Conservation (phyloP, 2,888 invertebrate genomes). For the Dryocosmus kuriphilus region DNA sequence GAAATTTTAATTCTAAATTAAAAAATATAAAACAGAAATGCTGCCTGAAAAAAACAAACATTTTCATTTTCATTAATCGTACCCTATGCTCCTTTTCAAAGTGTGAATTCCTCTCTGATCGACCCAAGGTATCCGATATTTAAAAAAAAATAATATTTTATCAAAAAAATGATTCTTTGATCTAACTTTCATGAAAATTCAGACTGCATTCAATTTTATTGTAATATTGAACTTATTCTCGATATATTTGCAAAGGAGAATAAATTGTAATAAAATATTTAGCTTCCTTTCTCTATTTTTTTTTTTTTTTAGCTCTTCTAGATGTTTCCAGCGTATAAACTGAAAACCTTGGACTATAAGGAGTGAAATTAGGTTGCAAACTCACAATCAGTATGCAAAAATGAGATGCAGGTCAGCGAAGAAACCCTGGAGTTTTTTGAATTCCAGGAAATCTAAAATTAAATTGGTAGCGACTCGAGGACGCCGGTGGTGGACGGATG, state of each 20-base stretch:
- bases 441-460: not conserved
- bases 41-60: too few relatives aligned
- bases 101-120: not conserved
- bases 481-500: not conserved
- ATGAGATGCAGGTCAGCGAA: not conserved
- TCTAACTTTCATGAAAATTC: not conserved
- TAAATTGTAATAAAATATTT: not conserved
- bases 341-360: constrained; percentile 2
- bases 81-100: too few relatives aligned
- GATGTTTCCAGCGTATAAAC: too few relatives aligned
- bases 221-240: not conserved
- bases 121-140: not conserved
- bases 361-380: not conserved
- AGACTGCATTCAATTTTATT: not conserved
- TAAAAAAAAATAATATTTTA: not conserved
- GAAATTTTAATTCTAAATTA: too few relatives aligned
- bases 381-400: constrained; percentile 2
- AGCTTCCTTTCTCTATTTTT: not conserved
- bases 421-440: constrained; percentile 7
- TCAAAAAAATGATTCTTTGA: not conserved
- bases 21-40: too few relatives aligned
- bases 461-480: not conserved
- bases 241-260: not conserved
- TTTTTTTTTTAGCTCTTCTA: not conserved
- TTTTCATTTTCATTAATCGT: too few relatives aligned